Evolutionary conservation across 2,888 invertebrate species (phyloP).

Genomic region (Syrphus vitripennis): DNA sequence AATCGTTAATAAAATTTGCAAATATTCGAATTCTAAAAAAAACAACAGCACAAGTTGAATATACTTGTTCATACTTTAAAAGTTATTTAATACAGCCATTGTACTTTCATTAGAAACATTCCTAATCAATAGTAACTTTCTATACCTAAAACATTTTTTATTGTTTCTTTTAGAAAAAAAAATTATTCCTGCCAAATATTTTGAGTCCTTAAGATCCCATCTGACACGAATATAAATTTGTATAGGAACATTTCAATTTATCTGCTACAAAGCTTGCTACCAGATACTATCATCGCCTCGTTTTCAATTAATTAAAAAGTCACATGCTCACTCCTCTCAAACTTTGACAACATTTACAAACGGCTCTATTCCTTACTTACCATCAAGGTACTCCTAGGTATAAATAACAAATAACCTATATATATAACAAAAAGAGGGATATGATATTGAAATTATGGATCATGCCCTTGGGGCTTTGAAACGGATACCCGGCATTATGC

Average conservation of each 20-base stretch:
- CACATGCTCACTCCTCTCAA: slow-evolving; percentile 42
- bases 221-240: not conserved
- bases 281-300: not conserved
- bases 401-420: not conserved
- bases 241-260: not conserved
- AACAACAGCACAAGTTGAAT: no score
- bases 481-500: slow-evolving; percentile 51
- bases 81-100: no score
- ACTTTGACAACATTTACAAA: not conserved
- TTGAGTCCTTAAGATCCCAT: not conserved
- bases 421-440: slow-evolving; percentile 37
- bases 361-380: not conserved
- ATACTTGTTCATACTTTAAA: no score
- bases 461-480: slow-evolving; percentile 63
- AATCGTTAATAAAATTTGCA: no score
- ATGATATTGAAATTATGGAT: slow-evolving; percentile 64
- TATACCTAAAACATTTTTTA: not conserved
- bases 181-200: not conserved
- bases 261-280: no score
- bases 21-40: no score
- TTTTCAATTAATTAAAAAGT: slow-evolving; percentile 63
- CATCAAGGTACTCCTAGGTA: not conserved
- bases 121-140: no score
- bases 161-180: not conserved
- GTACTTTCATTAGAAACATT: no score